Evolutionary conservation across 2,888 invertebrate genomes (phyloP).

Genomic region (Hymenopus coronatus): DNA sequence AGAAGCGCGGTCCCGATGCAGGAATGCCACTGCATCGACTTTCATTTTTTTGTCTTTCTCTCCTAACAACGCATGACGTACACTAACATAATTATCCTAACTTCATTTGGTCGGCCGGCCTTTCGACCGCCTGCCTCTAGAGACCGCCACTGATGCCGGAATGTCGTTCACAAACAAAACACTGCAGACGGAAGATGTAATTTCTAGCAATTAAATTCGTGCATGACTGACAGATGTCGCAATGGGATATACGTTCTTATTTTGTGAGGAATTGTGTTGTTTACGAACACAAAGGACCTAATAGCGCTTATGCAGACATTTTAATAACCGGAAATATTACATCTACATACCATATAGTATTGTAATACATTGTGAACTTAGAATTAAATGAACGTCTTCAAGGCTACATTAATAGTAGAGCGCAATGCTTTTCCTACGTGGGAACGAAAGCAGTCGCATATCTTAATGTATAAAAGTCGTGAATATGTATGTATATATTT

Average conservation of each 20-base stretch:
- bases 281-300: neutral
- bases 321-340: no score
- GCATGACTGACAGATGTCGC: neutral
- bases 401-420: no score
- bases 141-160: neutral
- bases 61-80: neutral
- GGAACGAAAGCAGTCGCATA: no score
- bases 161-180: neutral
- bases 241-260: neutral
- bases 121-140: neutral
- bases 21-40: neutral
- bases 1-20: neutral
- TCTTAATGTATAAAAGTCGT: no score
- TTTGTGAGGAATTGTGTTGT: neutral
- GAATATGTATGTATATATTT: no score
- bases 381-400: no score
- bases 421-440: no score
- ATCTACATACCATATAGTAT: no score
- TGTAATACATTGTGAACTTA: no score
- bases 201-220: neutral
- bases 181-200: neutral
- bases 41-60: neutral
- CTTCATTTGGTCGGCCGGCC: neutral
- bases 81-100: neutral
- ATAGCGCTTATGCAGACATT: no score